A percentile compares a stretch with the other conserved stretches of the same genome.
Evolutionary conservation across 1,140 invertebrate species (phyloP).

Genomic region (Proales similis): DNA sequence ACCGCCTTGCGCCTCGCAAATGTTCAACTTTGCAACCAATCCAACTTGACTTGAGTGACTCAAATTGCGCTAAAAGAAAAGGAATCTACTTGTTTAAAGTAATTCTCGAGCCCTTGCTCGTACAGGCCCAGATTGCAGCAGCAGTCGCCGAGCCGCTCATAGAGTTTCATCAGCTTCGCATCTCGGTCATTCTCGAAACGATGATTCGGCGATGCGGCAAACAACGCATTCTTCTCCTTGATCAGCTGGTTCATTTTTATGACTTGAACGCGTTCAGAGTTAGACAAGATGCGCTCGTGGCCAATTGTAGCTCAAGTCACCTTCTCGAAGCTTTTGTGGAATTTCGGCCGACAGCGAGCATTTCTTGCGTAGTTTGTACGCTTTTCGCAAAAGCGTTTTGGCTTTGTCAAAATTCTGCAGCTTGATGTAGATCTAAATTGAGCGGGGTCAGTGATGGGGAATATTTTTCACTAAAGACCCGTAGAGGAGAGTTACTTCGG

Average conservation of each 20-base stretch:
- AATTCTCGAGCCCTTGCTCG: slow-evolving; percentile 5
- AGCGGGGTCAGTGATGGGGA: not conserved
- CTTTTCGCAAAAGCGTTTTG: slow-evolving; percentile 28
- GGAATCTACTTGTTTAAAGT: slow-evolving; percentile 30
- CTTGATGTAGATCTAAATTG: slow-evolving; percentile 24
- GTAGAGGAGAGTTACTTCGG: slow-evolving; percentile 17
- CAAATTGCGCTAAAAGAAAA: not conserved
- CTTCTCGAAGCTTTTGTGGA: slow-evolving; percentile 18
- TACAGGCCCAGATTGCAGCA: slow-evolving; percentile 28
- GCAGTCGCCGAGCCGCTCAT: slow-evolving; percentile 25
- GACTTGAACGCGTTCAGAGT: no score
- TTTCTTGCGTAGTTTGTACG: slow-evolving; percentile 6
- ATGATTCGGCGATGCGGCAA: not conserved
- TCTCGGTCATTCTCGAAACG: slow-evolving; percentile 10
- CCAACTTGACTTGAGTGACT: not conserved
- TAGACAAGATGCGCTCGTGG: no score
- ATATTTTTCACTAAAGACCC: not conserved
- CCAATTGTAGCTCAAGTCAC: no score
- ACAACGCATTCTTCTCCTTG: slow-evolving; percentile 6
- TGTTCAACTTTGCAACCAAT: slow-evolving; percentile 8
- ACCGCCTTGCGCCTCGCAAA: not conserved
- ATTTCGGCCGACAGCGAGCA: slow-evolving; percentile 18
- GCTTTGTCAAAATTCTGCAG: slow-evolving; percentile 37
- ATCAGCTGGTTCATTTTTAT: not conserved
- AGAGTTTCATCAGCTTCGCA: not conserved